These are phyloP conservation scores for Hermetia illucens DNA, from an alignment of 1,140 invertebrate genomes.

Conservation along the genomic window DNA sequence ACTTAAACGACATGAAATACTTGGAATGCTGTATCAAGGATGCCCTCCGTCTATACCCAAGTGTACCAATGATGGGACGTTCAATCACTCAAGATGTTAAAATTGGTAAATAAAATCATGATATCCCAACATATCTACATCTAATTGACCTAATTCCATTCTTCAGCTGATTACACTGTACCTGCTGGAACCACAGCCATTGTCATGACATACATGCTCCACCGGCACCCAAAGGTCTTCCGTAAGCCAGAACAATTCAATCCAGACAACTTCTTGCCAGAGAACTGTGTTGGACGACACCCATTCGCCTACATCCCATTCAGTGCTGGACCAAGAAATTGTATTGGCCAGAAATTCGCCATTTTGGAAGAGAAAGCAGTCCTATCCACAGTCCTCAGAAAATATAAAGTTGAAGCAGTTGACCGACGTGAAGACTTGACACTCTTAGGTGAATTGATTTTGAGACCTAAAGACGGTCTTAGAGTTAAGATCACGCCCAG, in stretches of 20 bases:
- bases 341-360: slow-evolving; percentile 58
- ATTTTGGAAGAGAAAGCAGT: slow-evolving; percentile 58
- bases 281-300: slow-evolving; percentile 40
- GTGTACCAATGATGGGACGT: slow-evolving; percentile 54
- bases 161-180: slow-evolving; percentile 33
- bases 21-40: slow-evolving; percentile 60
- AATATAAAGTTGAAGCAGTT: slow-evolving; percentile 41
- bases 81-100: slow-evolving; percentile 39
- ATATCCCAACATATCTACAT: slow-evolving; percentile 4
- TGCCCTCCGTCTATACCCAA: slow-evolving; percentile 49
- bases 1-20: slow-evolving; percentile 52
- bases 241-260: slow-evolving; percentile 58
- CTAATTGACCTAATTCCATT: not conserved
- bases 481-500: slow-evolving; percentile 34
- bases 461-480: slow-evolving; percentile 39
- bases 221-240: slow-evolving; percentile 49
- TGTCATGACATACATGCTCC: slow-evolving; percentile 43
- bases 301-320: slow-evolving; percentile 59
- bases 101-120: slow-evolving; percentile 33
- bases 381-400: slow-evolving; percentile 48
- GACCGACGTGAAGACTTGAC: slow-evolving; percentile 39
- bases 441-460: slow-evolving; percentile 38
- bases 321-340: slow-evolving; percentile 61
- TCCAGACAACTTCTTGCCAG: slow-evolving; percentile 59
- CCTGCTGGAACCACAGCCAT: slow-evolving; percentile 38